phyloP scores from a whole-genome alignment of 2,797 vertebrate genomes.

The Rhynchotus rufescens region DNA sequence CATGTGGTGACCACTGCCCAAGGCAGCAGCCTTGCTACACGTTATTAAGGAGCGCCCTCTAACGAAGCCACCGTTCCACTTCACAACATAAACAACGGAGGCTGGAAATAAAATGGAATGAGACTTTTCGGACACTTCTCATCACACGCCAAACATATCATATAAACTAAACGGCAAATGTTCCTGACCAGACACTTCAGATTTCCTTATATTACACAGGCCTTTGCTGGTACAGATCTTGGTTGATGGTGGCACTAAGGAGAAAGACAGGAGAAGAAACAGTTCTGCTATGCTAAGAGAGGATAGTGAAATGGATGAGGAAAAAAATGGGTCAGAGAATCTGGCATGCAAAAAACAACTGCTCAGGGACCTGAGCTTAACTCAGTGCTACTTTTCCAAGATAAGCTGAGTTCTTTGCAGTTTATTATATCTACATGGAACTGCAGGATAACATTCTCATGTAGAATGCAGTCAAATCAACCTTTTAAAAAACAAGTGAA shows the following conservation, averaged over 20 bases:
- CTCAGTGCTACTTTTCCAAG: neutral
- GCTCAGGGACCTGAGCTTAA: neutral
- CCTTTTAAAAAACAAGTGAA: neutral
- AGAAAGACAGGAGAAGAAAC: neutral
- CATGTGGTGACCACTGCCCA: accelerated
- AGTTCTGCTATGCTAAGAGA: neutral
- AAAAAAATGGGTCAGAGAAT: neutral
- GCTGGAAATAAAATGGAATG: neutral
- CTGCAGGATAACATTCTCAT: neutral
- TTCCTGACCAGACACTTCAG: neutral
- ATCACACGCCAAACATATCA: neutral
- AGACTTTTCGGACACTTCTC: neutral
- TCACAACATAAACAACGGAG: neutral
- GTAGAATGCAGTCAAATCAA: neutral
- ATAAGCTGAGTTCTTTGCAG: neutral
- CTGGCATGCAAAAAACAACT: neutral
- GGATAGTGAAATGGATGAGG: neutral
- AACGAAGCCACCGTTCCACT: neutral
- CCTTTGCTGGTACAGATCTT: neutral
- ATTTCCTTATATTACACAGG: neutral
- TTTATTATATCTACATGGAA: neutral
- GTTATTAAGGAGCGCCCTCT: slow-evolving; percentile 40
- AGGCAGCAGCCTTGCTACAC: accelerated
- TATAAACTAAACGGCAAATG: neutral
- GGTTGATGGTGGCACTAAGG: accelerated